Evolutionary conservation across 2,797 vertebrate genomes (phyloP), one percentile per base, ranked within the genome.

Genomic region (Ctenosaura bakeri): DNA sequence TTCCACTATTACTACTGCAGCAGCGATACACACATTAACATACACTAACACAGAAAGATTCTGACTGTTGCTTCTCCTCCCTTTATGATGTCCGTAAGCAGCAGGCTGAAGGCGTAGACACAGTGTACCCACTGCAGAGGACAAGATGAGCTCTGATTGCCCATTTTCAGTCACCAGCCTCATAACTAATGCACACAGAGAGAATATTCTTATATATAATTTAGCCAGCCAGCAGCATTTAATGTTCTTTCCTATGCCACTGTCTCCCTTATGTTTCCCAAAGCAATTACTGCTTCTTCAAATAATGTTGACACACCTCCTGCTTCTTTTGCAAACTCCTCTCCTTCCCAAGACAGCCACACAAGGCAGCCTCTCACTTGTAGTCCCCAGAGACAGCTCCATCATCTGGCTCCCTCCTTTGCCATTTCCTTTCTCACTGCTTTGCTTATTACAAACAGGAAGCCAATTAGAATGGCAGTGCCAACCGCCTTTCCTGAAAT

Each of bases 161-260:
- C 64, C 78, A 88, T 88, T 73, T 82, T 56, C 66, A 38, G 64
- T 50, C 64, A 81, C 20, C 66, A 82, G 50, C 13, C 79, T 74
- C 46, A 81, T 38, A 82, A 38, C 66, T 50, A 64, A 74, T 42
- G 18, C 77, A 50, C 24, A 13, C 35, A 90, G 77, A 22, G 46
- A 73, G 29, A 86, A 74, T 32, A 59, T 54, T 46, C 18, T 77
- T 83, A 76, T 82, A n/a, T 35, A 82, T 74, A 82, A 88, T 82
- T 82, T 81, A 82, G 35, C 52, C 52, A 82, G 66, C 80, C 66
- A 73, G 79, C 35, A 56, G 26, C 22, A 83, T 62, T 89, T 62
- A 50, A 83, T 82, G 66, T 82, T 82, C 50, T 84, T 56, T 76
- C 18, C 81, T 77, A 76, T 56, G 29, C 54, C 81, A 89, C 82